Evolutionary conservation across 2,113 vertebrate species (phyloP).

Genomic region (Tragulus kanchil): DNA sequence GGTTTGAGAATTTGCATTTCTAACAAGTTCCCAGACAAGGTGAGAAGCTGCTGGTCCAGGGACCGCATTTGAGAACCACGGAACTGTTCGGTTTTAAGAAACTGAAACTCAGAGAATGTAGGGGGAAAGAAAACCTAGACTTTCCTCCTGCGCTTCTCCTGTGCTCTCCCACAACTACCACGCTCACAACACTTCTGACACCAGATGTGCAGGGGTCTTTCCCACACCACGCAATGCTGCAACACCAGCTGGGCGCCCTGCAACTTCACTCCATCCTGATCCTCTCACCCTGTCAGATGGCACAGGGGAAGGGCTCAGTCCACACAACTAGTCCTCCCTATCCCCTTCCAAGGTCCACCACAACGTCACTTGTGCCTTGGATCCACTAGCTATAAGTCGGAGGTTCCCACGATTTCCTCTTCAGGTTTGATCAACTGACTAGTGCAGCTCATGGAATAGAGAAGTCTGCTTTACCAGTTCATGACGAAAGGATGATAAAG

Average conservation of each 20-base stretch:
- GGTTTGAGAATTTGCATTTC: neutral
- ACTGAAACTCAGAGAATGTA: neutral
- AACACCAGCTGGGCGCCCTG: neutral
- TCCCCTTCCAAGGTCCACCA: neutral
- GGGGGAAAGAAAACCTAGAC: neutral
- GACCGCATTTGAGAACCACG: slow-evolving; percentile 15
- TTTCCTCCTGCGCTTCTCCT: neutral
- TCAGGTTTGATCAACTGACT: neutral
- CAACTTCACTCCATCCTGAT: neutral
- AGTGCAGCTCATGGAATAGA: neutral
- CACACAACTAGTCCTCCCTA: neutral
- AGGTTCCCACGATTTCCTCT: neutral
- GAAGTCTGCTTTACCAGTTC: neutral
- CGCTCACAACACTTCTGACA: neutral
- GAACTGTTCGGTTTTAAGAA: neutral
- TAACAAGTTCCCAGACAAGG: neutral
- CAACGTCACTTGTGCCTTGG: neutral
- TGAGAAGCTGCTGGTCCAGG: neutral
- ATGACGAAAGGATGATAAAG: neutral
- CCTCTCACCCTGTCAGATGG: too few species aligned
- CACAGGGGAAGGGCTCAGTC: neutral
- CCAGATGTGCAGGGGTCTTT: too few species aligned
- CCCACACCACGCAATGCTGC: neutral
- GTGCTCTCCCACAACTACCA: neutral
- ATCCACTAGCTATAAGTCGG: neutral